Conservation (phyloP, 2,888 invertebrate genomes). For the Icerya purchasi region DNA sequence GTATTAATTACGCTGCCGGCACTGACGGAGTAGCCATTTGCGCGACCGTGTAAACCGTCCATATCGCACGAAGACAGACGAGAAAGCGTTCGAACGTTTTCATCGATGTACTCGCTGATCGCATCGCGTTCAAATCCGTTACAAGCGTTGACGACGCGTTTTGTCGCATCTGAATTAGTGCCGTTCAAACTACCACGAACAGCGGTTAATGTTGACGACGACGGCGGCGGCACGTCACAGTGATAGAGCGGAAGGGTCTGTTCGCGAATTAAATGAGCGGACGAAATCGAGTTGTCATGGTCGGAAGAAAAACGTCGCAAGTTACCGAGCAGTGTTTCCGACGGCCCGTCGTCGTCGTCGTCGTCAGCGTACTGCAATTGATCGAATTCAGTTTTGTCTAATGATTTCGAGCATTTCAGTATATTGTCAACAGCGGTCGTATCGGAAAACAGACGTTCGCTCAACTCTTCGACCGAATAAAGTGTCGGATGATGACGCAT, state of each 20-base stretch:
- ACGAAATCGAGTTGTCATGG: too few relatives aligned
- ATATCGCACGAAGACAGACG: not conserved
- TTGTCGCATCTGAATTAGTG: not conserved
- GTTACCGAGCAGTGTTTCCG: too few relatives aligned
- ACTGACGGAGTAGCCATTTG: too few relatives aligned
- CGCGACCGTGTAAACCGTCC: not conserved
- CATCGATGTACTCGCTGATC: not conserved
- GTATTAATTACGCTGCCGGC: too few relatives aligned
- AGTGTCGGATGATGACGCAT: slow-evolving; percentile 24
- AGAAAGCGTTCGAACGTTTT: not conserved
- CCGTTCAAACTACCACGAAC: not conserved
- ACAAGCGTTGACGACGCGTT: too few relatives aligned
- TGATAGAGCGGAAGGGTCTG: too few relatives aligned
- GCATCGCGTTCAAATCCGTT: not conserved
- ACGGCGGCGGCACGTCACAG: not conserved
- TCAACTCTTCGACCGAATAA: slow-evolving; percentile 14
- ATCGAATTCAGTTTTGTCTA: not conserved
- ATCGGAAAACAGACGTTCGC: not conserved
- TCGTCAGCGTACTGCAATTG: not conserved
- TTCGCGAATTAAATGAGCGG: too few relatives aligned
- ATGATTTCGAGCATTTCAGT: not conserved
- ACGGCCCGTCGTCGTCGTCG: not conserved
- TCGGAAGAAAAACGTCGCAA: too few relatives aligned
- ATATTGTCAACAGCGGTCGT: not conserved
- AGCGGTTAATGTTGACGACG: not conserved